These are phyloP conservation scores for Nothura maculosa DNA, from an alignment of 2,797 vertebrate species.

Conservation along the genomic window DNA sequence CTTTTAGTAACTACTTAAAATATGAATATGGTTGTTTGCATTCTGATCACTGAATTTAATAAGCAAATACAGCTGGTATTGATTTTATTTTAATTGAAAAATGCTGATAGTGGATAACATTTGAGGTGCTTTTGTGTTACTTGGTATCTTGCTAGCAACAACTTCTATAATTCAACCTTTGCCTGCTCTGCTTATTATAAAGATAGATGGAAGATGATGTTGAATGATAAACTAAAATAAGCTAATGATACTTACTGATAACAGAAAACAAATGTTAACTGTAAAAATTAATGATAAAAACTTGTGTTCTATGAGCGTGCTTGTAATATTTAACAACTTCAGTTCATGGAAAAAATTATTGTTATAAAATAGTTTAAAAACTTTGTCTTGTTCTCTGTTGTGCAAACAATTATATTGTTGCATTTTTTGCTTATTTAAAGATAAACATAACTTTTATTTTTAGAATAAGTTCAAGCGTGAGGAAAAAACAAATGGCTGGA, in stretches of 20 bases:
- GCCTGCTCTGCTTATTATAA: neutral
- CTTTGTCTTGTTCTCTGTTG: neutral
- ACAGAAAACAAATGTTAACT: neutral
- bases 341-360: neutral
- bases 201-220: neutral
- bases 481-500: constrained; percentile 93
- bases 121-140: neutral
- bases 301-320: neutral
- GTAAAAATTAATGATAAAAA: neutral
- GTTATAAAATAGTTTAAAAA: neutral
- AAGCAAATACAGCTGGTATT: neutral
- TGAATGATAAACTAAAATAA: neutral
- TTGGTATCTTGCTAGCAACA: neutral
- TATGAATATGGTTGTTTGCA: neutral
- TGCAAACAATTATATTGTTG: neutral
- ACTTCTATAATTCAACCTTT: neutral
- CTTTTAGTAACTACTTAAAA: neutral
- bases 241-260: neutral
- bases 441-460: constrained; percentile 43
- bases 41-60: neutral
- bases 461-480: constrained; percentile 99
- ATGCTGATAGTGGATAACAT: neutral
- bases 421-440: neutral
- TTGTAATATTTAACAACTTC: neutral
- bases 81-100: neutral